Percentiles rank a stretch among this genome's conserved stretches.
phyloP scores from a whole-genome alignment of 1,140 invertebrate species.

The Drosophila pseudoananassae region DNA sequence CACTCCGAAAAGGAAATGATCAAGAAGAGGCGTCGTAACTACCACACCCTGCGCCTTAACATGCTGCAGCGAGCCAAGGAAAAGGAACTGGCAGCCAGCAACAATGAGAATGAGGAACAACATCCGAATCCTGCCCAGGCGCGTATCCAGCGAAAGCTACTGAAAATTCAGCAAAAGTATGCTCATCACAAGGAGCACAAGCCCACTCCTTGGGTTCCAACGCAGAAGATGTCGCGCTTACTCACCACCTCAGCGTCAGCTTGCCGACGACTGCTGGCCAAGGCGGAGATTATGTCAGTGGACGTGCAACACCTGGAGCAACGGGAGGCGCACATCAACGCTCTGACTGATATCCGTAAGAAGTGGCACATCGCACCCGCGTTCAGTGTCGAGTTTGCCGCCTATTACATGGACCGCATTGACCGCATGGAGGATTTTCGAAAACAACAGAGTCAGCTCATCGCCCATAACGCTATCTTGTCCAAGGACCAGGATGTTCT shows the following conservation, averaged over 20 bases:
- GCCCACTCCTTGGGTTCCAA: conserved; percentile 95
- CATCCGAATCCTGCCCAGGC: conserved; percentile 87
- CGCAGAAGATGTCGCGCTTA: conserved; percentile 96
- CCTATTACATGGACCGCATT: conserved; percentile 95
- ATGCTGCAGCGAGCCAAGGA: conserved; percentile 85
- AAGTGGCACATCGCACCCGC: conserved; percentile 97
- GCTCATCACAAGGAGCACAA: conserved; percentile 89
- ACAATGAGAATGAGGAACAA: conserved; percentile 82
- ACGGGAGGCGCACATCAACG: conserved; percentile 91
- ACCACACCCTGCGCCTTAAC: conserved; percentile 93
- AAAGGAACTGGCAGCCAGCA: conserved; percentile 66
- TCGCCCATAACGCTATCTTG: conserved; percentile 90
- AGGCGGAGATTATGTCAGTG: conserved; percentile 96
- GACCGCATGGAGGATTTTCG: conserved; percentile 91
- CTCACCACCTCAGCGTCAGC: conserved; percentile 96
- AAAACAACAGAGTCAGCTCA: conserved; percentile 89
- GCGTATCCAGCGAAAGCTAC: conserved; percentile 91
- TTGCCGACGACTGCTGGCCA: conserved; percentile 91
- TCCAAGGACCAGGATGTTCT: conserved; percentile 90
- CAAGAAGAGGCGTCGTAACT: conserved; percentile 93
- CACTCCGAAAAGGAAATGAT: conserved; percentile 94
- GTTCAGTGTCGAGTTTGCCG: conserved; percentile 96
- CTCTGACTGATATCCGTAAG: conserved; percentile 92
- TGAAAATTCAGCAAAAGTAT: conserved; percentile 91
- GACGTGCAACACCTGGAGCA: conserved; percentile 91